These are phyloP conservation scores for Iphiclides podalirius DNA, from an alignment of 2,888 invertebrate genomes.

Conservation along the genomic window DNA sequence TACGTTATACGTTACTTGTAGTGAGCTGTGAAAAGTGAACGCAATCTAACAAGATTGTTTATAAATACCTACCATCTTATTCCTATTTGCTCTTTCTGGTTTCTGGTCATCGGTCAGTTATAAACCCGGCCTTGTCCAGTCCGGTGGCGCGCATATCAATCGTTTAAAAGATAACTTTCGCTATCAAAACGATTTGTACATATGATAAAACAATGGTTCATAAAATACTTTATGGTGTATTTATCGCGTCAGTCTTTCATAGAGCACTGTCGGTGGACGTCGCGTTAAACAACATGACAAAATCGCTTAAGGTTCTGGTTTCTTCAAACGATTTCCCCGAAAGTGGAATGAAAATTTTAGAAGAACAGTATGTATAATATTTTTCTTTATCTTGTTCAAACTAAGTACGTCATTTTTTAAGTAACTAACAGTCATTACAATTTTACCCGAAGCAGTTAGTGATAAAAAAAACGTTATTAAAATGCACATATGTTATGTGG, in stretches of 20 bases:
- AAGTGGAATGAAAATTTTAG: constrained; percentile 82
- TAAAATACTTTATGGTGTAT: constrained; percentile 19
- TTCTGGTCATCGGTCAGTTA: constrained; percentile 15
- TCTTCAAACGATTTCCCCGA: constrained; percentile 85
- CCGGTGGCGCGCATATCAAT: not conserved
- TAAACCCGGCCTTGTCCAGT: constrained; percentile 16
- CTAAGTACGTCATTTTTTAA: too few relatives aligned
- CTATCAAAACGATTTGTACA: constrained; percentile 18
- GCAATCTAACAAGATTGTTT: not conserved
- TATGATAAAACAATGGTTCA: constrained; percentile 24
- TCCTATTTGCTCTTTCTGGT: too few relatives aligned
- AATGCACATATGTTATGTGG: too few relatives aligned
- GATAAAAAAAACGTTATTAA: too few relatives aligned
- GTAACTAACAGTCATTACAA: too few relatives aligned
- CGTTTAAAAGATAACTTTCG: constrained; percentile 22
- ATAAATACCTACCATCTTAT: constrained; percentile 7
- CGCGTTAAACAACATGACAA: constrained; percentile 48
- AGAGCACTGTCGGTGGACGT: constrained; percentile 33
- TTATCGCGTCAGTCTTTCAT: constrained; percentile 32
- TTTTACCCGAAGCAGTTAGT: too few relatives aligned
- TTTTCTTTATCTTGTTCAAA: constrained; percentile 9
- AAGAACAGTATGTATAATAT: constrained; percentile 78
- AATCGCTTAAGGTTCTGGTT: constrained; percentile 83
- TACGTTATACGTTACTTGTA: too few relatives aligned
- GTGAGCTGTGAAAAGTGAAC: too few relatives aligned